These are phyloP conservation scores for Heliconius melpomene DNA, from an alignment of 1,140 invertebrate species.

Conservation along the genomic window DNA sequence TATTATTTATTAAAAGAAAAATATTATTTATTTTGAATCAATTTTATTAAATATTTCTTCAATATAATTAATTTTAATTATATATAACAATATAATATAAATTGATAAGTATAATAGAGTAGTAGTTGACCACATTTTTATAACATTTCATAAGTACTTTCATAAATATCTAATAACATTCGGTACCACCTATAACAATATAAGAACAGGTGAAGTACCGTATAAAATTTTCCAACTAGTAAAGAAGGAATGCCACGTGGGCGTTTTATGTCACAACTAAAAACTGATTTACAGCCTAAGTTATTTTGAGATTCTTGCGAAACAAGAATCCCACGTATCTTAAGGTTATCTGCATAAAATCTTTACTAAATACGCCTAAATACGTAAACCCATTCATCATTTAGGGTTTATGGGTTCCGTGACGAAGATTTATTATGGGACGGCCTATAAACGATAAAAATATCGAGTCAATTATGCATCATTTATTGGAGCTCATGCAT, in stretches of 20 bases:
- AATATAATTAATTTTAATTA: too few species aligned
- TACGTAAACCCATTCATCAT: constrained; percentile 55
- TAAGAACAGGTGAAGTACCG: neutral
- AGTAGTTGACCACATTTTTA: neutral
- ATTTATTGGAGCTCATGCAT: constrained; percentile 71
- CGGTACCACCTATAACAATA: neutral
- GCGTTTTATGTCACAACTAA: constrained; percentile 31
- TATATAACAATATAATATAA: too few species aligned
- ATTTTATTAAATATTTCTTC: too few species aligned
- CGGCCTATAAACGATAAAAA: constrained; percentile 59
- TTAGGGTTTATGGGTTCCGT: constrained; percentile 57
- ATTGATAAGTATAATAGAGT: too few species aligned
- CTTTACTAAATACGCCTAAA: constrained; percentile 39
- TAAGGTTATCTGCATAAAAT: constrained; percentile 43
- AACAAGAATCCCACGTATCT: constrained; percentile 19
- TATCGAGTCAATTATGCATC: constrained; percentile 64
- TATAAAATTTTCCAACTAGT: constrained; percentile 16
- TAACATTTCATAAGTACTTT: neutral
- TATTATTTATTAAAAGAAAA: too few species aligned
- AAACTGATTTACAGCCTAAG: constrained; percentile 8
- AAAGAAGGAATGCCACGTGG: constrained; percentile 22
- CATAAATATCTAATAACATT: constrained; percentile 6
- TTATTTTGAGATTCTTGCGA: constrained; percentile 28
- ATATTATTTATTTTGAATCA: too few species aligned
- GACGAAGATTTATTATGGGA: constrained; percentile 66